These are phyloP conservation scores for Phalera bucephala DNA, from an alignment of 2,888 invertebrate species.

Conservation along the genomic window DNA sequence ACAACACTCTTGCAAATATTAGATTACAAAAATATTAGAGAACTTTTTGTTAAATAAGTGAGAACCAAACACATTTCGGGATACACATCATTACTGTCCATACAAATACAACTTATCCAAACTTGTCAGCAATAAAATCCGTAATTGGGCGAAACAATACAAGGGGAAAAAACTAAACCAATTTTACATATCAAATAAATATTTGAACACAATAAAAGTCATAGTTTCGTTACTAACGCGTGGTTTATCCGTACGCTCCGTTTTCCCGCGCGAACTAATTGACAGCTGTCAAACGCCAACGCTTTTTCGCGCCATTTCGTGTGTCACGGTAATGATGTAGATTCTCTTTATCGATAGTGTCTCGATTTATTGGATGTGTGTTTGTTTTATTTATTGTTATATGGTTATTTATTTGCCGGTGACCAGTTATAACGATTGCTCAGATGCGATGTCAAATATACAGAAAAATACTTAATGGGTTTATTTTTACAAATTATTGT, in stretches of 20 bases:
- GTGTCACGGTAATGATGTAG: constrained; percentile 56
- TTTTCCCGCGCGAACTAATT: constrained; percentile 62
- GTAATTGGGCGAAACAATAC: background rate
- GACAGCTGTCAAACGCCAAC: constrained; percentile 75
- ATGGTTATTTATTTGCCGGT: background rate
- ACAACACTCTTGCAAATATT: too few relatives aligned
- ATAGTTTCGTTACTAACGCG: constrained; percentile 22
- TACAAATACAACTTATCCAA: background rate
- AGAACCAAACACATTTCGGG: too few relatives aligned
- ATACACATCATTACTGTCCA: too few relatives aligned
- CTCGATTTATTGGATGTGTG: constrained; percentile 38
- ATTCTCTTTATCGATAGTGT: constrained; percentile 63
- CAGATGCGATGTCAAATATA: too few relatives aligned
- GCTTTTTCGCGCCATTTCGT: constrained; percentile 67
- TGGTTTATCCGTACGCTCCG: constrained; percentile 39
- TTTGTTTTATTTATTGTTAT: constrained; percentile 25
- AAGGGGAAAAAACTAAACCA: constrained; percentile 21
- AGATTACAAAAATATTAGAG: too few relatives aligned
- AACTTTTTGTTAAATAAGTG: too few relatives aligned
- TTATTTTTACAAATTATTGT: too few relatives aligned
- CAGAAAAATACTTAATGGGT: too few relatives aligned
- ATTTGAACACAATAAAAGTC: constrained; percentile 27
- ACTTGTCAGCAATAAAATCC: background rate
- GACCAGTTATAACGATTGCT: background rate
- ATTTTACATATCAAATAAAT: constrained; percentile 20